Evolutionary conservation across 1,140 invertebrate species (phyloP), one percentile per base, ranked within the genome.

Genomic region (Steinernema feltiae): DNA sequence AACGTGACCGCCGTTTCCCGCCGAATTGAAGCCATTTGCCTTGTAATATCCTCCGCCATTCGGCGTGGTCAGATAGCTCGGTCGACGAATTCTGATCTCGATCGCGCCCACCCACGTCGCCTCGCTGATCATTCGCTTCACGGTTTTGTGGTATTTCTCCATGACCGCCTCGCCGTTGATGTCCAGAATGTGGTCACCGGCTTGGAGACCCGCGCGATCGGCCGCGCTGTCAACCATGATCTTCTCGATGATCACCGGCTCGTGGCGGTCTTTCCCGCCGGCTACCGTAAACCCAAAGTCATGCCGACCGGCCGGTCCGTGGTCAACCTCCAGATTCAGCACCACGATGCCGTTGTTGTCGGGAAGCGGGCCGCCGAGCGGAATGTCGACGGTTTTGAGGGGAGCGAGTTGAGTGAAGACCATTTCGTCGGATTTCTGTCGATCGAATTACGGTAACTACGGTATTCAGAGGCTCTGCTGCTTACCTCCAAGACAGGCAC

Each of bases 61-160:
- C n/a, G 7, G 41, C 1, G 17, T n/a, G n/a, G n/a, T n/a, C n/a
- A 48, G 24, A 32, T 76, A 24, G 72, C 75, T 48, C 27, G 75
- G 53, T 69, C 87, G 75, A 48, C 83, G 80, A 35, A 88, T 80
- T n/a, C 76, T 72, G 15, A 88, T 78, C 53, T 87, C 86, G 30
- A 88, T 83, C 69, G 85, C 78, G 1, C 88, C 87, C 53, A 76
- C 72, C 63, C 80, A 81, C 3, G 86, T 84, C n/a, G 87, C 82
- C 30, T 85, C 80, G 30, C 84, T 80, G 18, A 88, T 84, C 18
- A 87, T 81, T 12, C 81, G 76, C 15, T 83, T 80, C 3, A 88
- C 83, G 63, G 86, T 82, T n/a, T 81, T 79, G 17, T 85, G 81
- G 41, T 85, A 85, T 76, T 86, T 79, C 31, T 77, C 76, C 0